Percentiles rank a stretch among this genome's conserved stretches.
phyloP scores from a whole-genome alignment of 2,797 vertebrate species.

The Bradypus variegatus region DNA sequence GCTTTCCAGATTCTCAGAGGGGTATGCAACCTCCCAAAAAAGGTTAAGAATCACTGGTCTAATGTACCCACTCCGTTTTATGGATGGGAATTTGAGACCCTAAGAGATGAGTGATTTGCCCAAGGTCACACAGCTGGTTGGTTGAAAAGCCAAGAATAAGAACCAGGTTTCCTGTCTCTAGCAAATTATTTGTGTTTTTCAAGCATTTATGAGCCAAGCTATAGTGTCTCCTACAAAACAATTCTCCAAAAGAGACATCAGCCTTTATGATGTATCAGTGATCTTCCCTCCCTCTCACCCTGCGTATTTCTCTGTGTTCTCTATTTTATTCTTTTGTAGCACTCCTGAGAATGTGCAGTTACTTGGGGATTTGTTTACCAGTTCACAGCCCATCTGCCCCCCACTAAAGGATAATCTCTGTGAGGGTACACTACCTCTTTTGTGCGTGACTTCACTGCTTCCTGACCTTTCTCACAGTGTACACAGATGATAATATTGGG shows the following conservation, averaged over 20 bases:
- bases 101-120: not conserved
- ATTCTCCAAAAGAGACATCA: not conserved
- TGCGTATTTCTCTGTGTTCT: not conserved
- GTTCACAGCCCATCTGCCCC: not conserved
- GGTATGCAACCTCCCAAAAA: not conserved
- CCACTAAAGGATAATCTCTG: not conserved
- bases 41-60: not conserved
- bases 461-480: not conserved
- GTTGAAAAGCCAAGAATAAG: not conserved
- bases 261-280: not conserved
- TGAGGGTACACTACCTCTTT: not conserved
- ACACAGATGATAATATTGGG: not conserved
- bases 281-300: accelerated
- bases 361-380: not conserved
- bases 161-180: not conserved
- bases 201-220: not conserved
- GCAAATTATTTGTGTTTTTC: not conserved
- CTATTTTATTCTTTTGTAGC: not conserved
- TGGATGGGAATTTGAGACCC: not conserved
- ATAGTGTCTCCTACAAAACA: not conserved
- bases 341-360: not conserved
- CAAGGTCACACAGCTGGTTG: not conserved
- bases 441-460: not conserved
- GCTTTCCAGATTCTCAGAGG: not conserved
- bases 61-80: not conserved